A percentile compares a stretch with the other conserved stretches of the same genome.
phyloP scores from a whole-genome alignment of 2,888 invertebrate genomes.

The Mythimna ferrago region DNA sequence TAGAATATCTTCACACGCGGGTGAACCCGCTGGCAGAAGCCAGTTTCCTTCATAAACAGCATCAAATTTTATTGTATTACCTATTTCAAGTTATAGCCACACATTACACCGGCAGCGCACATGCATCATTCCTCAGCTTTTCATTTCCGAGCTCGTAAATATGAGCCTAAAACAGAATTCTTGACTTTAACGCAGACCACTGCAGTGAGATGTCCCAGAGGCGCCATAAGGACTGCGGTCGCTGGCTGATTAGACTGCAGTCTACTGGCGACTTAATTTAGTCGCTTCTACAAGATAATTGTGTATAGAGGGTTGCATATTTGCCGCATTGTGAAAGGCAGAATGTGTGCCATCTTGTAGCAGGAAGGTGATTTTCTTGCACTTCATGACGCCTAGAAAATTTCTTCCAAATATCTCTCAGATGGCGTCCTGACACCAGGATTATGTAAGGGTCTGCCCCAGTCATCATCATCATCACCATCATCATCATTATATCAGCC shows the following conservation, averaged over 20 bases:
- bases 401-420: neutral
- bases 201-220: conserved; percentile 44
- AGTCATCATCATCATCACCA: too few relatives aligned
- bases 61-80: neutral
- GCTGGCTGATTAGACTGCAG: conserved; percentile 44
- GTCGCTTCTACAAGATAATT: conserved; percentile 18
- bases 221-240: conserved; percentile 48
- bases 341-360: too few relatives aligned
- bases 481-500: too few relatives aligned
- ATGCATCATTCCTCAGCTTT: conserved; percentile 12
- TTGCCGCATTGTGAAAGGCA: conserved; percentile 2
- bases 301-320: neutral
- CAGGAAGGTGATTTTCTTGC: neutral
- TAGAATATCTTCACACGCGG: too few relatives aligned
- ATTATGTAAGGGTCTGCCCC: too few relatives aligned
- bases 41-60: neutral
- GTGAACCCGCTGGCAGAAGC: too few relatives aligned
- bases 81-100: too few relatives aligned
- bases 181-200: conserved; percentile 19
- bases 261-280: conserved; percentile 28
- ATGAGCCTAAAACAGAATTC: conserved; percentile 4
- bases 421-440: too few relatives aligned
- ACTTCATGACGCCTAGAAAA: neutral
- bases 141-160: conserved; percentile 40
- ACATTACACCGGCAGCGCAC: neutral